These are phyloP conservation scores for Penaeus indicus DNA, from an alignment of 1,140 invertebrate genomes.

Conservation along the genomic window DNA sequence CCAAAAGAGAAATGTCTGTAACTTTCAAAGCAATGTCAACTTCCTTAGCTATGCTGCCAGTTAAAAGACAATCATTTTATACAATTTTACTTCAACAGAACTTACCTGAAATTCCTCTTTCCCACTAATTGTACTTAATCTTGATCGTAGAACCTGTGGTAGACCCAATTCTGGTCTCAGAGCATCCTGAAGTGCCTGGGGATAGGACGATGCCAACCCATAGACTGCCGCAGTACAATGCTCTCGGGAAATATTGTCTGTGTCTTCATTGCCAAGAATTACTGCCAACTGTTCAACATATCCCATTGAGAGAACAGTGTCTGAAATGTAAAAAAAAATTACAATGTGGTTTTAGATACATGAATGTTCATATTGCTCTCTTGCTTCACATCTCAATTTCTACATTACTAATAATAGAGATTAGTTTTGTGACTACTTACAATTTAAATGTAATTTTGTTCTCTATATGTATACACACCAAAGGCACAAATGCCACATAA, in stretches of 20 bases:
- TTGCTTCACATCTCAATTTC: background rate
- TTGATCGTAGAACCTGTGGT: constrained; percentile 70
- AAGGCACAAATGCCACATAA: too few relatives aligned
- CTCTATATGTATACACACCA: too few relatives aligned
- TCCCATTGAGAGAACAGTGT: constrained; percentile 75
- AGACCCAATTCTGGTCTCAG: constrained; percentile 72
- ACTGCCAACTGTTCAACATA: constrained; percentile 75
- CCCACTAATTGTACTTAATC: constrained; percentile 69
- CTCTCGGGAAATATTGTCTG: constrained; percentile 71
- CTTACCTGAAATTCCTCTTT: constrained; percentile 70
- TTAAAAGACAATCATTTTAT: too few relatives aligned
- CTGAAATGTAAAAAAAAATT: constrained; percentile 67
- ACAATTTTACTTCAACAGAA: background rate
- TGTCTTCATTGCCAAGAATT: constrained; percentile 71
- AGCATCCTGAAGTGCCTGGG: constrained; percentile 72
- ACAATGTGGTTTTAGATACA: constrained; percentile 19
- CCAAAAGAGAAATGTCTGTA: too few relatives aligned
- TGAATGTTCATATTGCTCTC: background rate
- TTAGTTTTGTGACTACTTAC: too few relatives aligned
- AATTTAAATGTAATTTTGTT: too few relatives aligned
- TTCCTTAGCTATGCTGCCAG: too few relatives aligned
- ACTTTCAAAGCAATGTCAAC: too few relatives aligned
- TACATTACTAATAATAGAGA: too few relatives aligned
- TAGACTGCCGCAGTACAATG: constrained; percentile 74
- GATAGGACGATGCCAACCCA: constrained; percentile 72